A percentile compares a stretch with the other conserved stretches of the same genome.
These are phyloP conservation scores for Gryon sp. DNA, from an alignment of 1,140 invertebrate species.

Conservation along the genomic window DNA sequence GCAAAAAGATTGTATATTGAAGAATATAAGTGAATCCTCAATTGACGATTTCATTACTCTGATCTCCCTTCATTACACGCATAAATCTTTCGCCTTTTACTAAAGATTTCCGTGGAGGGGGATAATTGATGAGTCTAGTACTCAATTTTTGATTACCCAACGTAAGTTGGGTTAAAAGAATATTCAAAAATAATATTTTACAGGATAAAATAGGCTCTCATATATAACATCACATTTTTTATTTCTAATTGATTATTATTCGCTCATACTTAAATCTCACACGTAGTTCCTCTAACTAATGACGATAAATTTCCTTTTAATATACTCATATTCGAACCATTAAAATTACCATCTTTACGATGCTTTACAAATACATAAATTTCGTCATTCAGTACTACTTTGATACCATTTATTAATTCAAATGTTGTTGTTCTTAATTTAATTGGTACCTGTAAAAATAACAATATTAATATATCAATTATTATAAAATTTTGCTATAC, in stretches of 20 bases:
- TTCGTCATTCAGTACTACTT: no score
- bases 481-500: no score
- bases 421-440: no score
- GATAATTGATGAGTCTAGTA: slow-evolving; percentile 47
- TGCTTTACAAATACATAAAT: slow-evolving; percentile 83
- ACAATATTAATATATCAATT: no score
- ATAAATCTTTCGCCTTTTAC: slow-evolving; percentile 2
- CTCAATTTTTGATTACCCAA: not conserved
- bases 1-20: not conserved
- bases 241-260: no score
- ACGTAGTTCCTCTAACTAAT: slow-evolving; percentile 70
- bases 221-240: no score
- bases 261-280: no score
- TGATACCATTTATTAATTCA: slow-evolving; percentile 74
- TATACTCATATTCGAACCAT: slow-evolving; percentile 69
- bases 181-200: not conserved
- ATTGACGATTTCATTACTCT: slow-evolving; percentile 16
- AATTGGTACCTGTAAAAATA: no score
- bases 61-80: slow-evolving; percentile 29
- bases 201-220: no score
- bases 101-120: slow-evolving; percentile 52
- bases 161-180: not conserved
- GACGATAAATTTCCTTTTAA: slow-evolving; percentile 56
- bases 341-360: slow-evolving; percentile 60
- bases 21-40: not conserved